Evolutionary conservation across 2,113 vertebrate genomes (phyloP), one percentile per base, ranked within the genome.

Genomic region (Clarias magur): DNA sequence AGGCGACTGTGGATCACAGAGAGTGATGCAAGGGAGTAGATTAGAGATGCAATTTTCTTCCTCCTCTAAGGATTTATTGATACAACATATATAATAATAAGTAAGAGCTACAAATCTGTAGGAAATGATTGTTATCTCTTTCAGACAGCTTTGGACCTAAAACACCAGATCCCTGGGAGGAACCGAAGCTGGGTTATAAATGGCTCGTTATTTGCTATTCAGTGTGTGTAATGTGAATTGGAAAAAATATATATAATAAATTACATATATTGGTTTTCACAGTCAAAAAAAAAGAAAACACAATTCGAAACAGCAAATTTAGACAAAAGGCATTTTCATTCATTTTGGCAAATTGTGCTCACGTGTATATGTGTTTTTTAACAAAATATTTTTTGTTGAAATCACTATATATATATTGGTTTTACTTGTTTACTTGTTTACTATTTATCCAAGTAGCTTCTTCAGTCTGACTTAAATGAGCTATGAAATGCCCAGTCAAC

Each of bases 31-130:
- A 83, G 84, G 76, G 70, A 57, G 89, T 88, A 93, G 93, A 95
- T 95, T 93, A 92, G 90, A 95, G 93, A 92, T 86, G 92, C 91
- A 92, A 91, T 89, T 93, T 94, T 91, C 91, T 85, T 91, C 89
- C 89, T 82, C 84, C 42, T 83, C 87, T 86, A 19, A 80, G 76
- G 76, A 80, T 80, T 80, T 80, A 80, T 57, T 19, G 76, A 59
- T 57, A 57, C 4, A 30, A 10, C n/a, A 11, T 27, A 80, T 80
- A 80, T 30, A 80, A 30, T 80, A 30, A 27, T 27, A 27, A 78
- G 75, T 56, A 78, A 16, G n/a, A 59, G 15, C 76, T 80, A 57
- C 54, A 80, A 27, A 27, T 80, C 53, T 80, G 54, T 59, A 30
- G 76, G 54, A 80, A 59, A 2, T 1, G 7, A 10, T 54, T 19